These are phyloP conservation scores for Coendou prehensilis DNA, from an alignment of 2,797 vertebrate genomes.

Conservation along the genomic window DNA sequence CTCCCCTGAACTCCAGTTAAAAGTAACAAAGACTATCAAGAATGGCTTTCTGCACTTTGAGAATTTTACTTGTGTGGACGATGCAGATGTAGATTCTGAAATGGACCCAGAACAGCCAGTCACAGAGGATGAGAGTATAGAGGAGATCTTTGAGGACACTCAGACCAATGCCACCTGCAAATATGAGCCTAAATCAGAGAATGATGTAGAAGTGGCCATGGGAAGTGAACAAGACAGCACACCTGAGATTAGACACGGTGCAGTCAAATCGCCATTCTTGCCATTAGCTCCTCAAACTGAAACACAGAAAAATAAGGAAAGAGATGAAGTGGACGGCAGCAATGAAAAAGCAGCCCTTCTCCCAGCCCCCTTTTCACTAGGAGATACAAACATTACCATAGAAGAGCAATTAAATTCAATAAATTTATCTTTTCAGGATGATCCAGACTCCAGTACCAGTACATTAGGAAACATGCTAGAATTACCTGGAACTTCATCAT, in stretches of 20 bases:
- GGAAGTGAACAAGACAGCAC: slow-evolving; percentile 84
- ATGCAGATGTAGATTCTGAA: slow-evolving; percentile 85
- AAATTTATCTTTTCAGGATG: slow-evolving; percentile 86
- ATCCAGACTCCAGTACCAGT: slow-evolving; percentile 85
- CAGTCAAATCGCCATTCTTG: slow-evolving; percentile 84
- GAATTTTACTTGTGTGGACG: slow-evolving; percentile 84
- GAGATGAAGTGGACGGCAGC: slow-evolving; percentile 83
- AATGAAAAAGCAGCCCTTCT: slow-evolving; percentile 81
- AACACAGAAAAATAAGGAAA: slow-evolving; percentile 85
- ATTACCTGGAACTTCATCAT: slow-evolving; percentile 86
- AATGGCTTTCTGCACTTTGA: slow-evolving; percentile 88
- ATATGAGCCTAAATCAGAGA: slow-evolving; percentile 83
- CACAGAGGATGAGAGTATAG: slow-evolving; percentile 84
- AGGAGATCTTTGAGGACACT: slow-evolving; percentile 84
- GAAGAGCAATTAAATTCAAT: slow-evolving; percentile 84
- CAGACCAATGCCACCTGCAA: slow-evolving; percentile 83
- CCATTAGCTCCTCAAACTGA: slow-evolving; percentile 83
- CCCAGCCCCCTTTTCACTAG: slow-evolving; percentile 83
- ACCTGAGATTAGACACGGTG: slow-evolving; percentile 81
- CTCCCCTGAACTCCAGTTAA: slow-evolving; percentile 85
- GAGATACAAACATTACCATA: slow-evolving; percentile 79
- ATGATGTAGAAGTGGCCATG: slow-evolving; percentile 82
- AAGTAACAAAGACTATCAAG: slow-evolving; percentile 84
- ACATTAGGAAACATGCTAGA: slow-evolving; percentile 87
- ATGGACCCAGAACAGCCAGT: slow-evolving; percentile 86